Conservation (phyloP, 2,797 vertebrate species). For the Bufotes viridis region DNA sequence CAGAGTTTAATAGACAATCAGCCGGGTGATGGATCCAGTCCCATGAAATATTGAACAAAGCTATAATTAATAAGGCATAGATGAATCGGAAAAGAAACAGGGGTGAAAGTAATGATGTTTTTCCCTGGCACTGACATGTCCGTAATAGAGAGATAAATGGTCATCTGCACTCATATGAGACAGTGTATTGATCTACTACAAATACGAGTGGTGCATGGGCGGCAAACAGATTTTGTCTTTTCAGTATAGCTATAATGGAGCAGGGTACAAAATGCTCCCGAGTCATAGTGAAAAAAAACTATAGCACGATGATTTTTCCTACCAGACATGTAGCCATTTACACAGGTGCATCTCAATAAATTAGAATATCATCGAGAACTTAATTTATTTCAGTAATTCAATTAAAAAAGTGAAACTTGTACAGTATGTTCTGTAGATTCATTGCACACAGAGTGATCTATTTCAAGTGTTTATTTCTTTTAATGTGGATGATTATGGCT, state of each 20-base stretch:
- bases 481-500: no score
- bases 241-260: background rate
- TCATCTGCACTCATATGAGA: constrained; percentile 68
- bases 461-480: no score
- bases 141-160: constrained; percentile 68
- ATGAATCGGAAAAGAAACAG: constrained; percentile 65
- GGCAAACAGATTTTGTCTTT: background rate
- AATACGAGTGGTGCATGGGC: constrained; percentile 10
- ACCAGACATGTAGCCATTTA: background rate
- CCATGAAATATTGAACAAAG: constrained; percentile 66
- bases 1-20: constrained; percentile 64
- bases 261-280: background rate
- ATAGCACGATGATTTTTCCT: background rate
- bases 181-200: constrained; percentile 68
- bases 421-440: no score
- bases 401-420: no score
- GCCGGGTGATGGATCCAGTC: constrained; percentile 63
- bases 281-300: background rate
- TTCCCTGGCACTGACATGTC: constrained; percentile 67
- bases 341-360: background rate
- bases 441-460: no score
- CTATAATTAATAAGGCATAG: constrained; percentile 65
- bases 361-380: no score
- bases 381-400: no score
- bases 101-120: constrained; percentile 68